These are phyloP conservation scores for Seriola dumerili DNA, from an alignment of 2,113 vertebrate genomes.

Conservation along the genomic window DNA sequence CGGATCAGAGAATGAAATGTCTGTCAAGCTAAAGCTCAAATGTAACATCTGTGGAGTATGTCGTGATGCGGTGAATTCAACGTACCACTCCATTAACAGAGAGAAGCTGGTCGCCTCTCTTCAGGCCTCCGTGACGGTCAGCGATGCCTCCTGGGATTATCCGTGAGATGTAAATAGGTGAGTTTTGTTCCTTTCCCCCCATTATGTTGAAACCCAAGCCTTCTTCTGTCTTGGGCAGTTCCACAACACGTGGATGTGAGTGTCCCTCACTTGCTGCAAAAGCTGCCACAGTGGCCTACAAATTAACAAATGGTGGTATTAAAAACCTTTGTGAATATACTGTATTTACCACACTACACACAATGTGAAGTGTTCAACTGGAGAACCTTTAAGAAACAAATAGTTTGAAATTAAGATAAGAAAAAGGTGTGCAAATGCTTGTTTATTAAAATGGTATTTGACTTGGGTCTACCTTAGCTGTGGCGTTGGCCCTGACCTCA, in stretches of 20 bases:
- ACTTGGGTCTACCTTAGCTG: slow-evolving; percentile 90
- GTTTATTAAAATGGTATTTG: neutral
- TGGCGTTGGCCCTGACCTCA: slow-evolving; percentile 97
- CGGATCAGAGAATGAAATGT: neutral
- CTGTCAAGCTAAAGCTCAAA: neutral
- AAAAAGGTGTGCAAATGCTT: neutral
- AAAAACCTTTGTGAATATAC: neutral
- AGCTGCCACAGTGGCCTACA: slow-evolving; percentile 95
- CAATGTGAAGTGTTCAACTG: neutral
- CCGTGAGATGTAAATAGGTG: slow-evolving; percentile 97
- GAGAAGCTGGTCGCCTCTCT: slow-evolving; percentile 97
- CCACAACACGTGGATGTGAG: slow-evolving; percentile 97
- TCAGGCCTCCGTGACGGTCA: slow-evolving; percentile 95
- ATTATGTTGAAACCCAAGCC: slow-evolving; percentile 99
- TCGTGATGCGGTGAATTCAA: slow-evolving; percentile 13
- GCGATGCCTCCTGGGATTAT: slow-evolving; percentile 98
- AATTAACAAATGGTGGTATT: neutral
- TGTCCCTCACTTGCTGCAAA: slow-evolving; percentile 99
- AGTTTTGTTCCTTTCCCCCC: slow-evolving; percentile 99
- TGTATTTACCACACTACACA: neutral
- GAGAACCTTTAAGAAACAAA: neutral
- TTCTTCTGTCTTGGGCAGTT: slow-evolving; percentile 98
- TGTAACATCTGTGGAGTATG: neutral
- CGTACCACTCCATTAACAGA: slow-evolving; percentile 98
- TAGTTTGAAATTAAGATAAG: neutral